phyloP scores from a whole-genome alignment of 2,113 vertebrate species.

The Tychaedon coryphoeus region DNA sequence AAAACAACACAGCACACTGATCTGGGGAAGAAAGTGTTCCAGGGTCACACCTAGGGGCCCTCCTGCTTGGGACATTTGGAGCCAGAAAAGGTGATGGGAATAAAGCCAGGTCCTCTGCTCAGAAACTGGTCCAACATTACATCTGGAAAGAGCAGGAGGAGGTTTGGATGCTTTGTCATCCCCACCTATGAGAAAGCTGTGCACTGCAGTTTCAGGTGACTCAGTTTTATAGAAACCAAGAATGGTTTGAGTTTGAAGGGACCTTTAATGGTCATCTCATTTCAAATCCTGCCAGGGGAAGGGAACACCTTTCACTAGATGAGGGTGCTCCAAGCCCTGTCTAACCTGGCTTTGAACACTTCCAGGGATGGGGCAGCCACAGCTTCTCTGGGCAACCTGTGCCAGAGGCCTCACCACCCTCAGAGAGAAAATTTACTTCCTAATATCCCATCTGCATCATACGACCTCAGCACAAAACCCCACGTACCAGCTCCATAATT shows the following conservation, averaged over 20 bases:
- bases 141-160: not conserved
- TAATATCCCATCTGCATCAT: not conserved
- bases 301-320: accelerated
- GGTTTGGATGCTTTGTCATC: not conserved
- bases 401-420: not conserved
- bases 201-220: not conserved
- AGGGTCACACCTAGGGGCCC: not conserved
- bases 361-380: not conserved
- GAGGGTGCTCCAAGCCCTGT: not conserved
- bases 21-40: not conserved
- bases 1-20: not conserved
- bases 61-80: not conserved
- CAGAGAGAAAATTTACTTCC: not conserved
- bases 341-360: not conserved
- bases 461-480: not conserved
- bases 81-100: not conserved
- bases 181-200: not conserved
- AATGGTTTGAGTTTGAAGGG: not conserved
- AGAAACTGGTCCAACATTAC: not conserved
- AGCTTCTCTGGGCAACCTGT: not conserved
- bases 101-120: not conserved
- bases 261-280: not conserved
- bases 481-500: not conserved
- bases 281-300: not conserved
- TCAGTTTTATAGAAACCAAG: not conserved